Percentiles rank a stretch among this genome's conserved stretches.
phyloP scores from a whole-genome alignment of 2,113 vertebrate genomes.

The Osmerus mordax region DNA sequence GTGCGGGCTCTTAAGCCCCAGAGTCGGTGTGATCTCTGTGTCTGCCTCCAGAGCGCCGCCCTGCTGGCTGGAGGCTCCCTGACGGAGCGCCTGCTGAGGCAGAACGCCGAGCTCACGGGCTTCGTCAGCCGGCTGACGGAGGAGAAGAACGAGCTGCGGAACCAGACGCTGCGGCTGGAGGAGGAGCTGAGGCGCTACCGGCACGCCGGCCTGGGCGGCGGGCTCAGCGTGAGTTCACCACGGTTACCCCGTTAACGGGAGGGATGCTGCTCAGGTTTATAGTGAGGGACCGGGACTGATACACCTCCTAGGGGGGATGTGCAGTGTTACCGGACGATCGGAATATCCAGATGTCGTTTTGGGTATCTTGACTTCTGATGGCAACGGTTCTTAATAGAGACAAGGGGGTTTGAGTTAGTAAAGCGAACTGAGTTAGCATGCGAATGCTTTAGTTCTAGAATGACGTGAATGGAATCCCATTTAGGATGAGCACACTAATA shows the following conservation, averaged over 20 bases:
- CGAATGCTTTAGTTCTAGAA: too few species aligned
- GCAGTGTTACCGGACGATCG: not conserved
- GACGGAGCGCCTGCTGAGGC: conserved; percentile 86
- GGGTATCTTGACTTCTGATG: too few species aligned
- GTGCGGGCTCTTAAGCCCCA: too few species aligned
- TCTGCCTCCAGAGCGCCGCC: conserved; percentile 53
- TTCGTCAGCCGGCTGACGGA: conserved; percentile 89
- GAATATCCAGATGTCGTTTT: too few species aligned
- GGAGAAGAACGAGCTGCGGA: conserved; percentile 93
- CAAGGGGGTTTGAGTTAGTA: too few species aligned
- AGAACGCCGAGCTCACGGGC: conserved; percentile 90
- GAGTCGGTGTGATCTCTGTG: not conserved
- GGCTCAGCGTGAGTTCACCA: conserved; percentile 41
- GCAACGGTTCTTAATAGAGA: too few species aligned
- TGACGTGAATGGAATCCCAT: too few species aligned
- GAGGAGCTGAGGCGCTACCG: conserved; percentile 78
- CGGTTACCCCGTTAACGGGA: too few species aligned
- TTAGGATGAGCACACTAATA: too few species aligned
- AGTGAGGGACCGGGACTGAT: too few species aligned
- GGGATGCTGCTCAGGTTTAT: too few species aligned
- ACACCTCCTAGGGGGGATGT: not conserved
- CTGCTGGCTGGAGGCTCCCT: conserved; percentile 68
- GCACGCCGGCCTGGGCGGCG: conserved; percentile 62
- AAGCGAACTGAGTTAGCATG: too few species aligned
- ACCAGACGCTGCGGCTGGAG: conserved; percentile 81